Evolutionary conservation across 2,797 vertebrate genomes (phyloP).

Genomic region (Podarcis lilfordi): DNA sequence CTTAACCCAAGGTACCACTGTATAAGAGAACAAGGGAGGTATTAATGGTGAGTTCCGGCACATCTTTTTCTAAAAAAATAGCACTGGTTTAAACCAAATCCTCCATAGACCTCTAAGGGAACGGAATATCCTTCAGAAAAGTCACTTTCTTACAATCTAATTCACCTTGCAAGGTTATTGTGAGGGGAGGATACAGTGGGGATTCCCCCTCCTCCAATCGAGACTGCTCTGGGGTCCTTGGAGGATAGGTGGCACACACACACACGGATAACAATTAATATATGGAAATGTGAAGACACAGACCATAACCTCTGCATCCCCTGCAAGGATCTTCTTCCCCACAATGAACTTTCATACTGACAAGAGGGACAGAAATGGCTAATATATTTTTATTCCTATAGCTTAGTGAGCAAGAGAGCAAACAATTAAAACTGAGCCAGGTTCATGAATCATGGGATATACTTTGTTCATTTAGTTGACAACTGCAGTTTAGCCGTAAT

Average conservation of each 20-base stretch:
- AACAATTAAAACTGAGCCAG: constrained; percentile 49
- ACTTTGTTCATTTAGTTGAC: constrained; percentile 62
- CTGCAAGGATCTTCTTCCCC: not conserved
- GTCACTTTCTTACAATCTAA: not conserved
- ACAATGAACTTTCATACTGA: not conserved
- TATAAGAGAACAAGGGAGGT: too few species aligned
- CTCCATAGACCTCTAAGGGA: too few species aligned
- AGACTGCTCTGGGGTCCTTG: not conserved
- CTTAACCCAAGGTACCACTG: too few species aligned
- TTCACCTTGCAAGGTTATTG: not conserved
- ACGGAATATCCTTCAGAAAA: not conserved
- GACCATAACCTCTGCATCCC: not conserved
- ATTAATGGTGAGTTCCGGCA: too few species aligned
- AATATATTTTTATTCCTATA: constrained; percentile 48
- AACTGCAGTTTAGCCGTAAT: constrained; percentile 61
- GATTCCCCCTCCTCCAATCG: too few species aligned
- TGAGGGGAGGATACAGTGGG: too few species aligned
- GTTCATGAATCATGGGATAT: constrained; percentile 55
- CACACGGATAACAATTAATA: not conserved
- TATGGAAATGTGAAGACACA: not conserved
- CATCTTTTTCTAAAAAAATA: too few species aligned
- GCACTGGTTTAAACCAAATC: too few species aligned
- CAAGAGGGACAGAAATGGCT: constrained; percentile 8
- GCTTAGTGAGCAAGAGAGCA: constrained; percentile 50
- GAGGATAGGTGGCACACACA: not conserved